phyloP scores from a whole-genome alignment of 2,113 vertebrate genomes.

The Triplophysa dalaica region DNA sequence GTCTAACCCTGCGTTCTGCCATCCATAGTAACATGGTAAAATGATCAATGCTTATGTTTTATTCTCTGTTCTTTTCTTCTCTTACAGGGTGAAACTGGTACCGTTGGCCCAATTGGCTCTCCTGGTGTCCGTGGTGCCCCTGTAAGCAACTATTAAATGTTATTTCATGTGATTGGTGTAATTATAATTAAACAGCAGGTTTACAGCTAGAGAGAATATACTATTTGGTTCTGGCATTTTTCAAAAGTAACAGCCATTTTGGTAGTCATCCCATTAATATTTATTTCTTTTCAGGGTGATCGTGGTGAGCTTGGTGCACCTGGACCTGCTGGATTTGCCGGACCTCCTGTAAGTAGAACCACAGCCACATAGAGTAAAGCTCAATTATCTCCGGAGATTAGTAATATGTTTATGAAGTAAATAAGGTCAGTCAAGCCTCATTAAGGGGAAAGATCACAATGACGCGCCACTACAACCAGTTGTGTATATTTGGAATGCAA shows the following conservation, averaged over 20 bases:
- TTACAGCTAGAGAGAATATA: not conserved
- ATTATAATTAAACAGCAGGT: not conserved
- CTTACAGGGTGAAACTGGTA: slow-evolving; percentile 87
- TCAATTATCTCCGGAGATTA: not conserved
- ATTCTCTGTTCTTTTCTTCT: slow-evolving; percentile 10
- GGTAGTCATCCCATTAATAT: not conserved
- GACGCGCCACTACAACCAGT: too few species aligned
- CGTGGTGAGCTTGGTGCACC: slow-evolving; percentile 91
- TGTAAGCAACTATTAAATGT: slow-evolving; percentile 73
- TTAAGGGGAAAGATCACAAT: too few species aligned
- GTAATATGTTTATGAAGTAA: not conserved
- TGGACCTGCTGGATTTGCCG: slow-evolving; percentile 96
- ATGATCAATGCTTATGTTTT: not conserved
- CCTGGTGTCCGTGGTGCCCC: slow-evolving; percentile 88
- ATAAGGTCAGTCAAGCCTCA: too few species aligned
- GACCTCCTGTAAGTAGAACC: slow-evolving; percentile 89
- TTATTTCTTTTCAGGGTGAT: slow-evolving; percentile 80
- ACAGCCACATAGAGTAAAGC: not conserved
- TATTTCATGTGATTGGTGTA: not conserved
- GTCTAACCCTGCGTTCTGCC: not conserved
- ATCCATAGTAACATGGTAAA: not conserved
- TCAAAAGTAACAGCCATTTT: not conserved
- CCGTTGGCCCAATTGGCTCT: slow-evolving; percentile 80
- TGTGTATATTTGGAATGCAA: too few species aligned
- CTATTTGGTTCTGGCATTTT: not conserved